Evolutionary conservation across 2,888 invertebrate genomes (phyloP).

Genomic region (Matsumyia berberina): DNA sequence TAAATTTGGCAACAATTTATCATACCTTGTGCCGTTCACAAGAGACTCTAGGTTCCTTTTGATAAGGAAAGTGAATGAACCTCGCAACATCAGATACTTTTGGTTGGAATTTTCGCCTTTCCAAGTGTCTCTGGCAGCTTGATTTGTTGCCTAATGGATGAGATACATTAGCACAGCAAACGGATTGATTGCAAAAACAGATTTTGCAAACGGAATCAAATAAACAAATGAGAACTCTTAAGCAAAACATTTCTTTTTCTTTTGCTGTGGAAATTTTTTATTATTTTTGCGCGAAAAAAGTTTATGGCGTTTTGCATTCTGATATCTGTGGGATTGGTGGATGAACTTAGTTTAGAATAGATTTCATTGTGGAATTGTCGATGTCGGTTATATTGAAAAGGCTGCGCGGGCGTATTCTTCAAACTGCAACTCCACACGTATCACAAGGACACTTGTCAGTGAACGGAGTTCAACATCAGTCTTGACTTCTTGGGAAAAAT

Average conservation of each 20-base stretch:
- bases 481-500: no score
- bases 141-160: slow-evolving; percentile 27
- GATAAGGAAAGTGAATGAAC: slow-evolving; percentile 26
- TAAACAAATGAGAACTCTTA: slow-evolving; percentile 10
- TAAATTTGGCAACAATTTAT: slow-evolving; percentile 7
- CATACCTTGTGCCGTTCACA: not conserved
- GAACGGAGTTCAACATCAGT: no score
- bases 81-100: not conserved
- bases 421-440: no score
- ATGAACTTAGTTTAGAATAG: no score
- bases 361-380: no score
- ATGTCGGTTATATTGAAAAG: no score
- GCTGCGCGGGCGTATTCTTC: no score
- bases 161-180: slow-evolving; percentile 11
- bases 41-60: not conserved
- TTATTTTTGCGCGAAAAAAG: not conserved
- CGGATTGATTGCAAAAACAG: not conserved
- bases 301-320: not conserved
- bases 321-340: slow-evolving; percentile 7
- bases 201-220: slow-evolving; percentile 18
- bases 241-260: not conserved
- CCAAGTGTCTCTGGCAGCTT: slow-evolving; percentile 3
- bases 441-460: no score
- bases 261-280: slow-evolving; percentile 17
- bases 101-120: slow-evolving; percentile 3